Conservation (phyloP, 1,140 invertebrate species). For the Eurosta solidaginis region DNA sequence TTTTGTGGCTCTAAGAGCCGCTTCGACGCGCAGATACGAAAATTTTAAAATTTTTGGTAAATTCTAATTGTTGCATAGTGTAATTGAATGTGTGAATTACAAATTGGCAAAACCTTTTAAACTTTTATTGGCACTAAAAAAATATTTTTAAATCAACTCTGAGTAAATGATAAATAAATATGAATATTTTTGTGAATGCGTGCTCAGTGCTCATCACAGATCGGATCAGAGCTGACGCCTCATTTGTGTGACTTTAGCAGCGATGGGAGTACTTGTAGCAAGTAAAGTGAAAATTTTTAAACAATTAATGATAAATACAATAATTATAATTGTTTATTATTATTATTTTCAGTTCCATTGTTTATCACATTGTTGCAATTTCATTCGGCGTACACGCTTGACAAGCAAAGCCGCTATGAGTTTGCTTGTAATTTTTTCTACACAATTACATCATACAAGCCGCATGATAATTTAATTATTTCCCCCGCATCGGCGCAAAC, state of each 20-base stretch:
- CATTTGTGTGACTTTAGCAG: neutral
- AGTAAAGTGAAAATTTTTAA: neutral
- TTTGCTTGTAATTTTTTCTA: constrained; percentile 1
- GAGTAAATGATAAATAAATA: neutral
- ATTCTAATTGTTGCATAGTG: neutral
- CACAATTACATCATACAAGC: neutral
- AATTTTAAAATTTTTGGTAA: too few relatives aligned
- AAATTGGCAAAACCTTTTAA: neutral
- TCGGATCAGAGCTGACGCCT: neutral
- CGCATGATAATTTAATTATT: neutral
- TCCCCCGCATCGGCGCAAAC: neutral
- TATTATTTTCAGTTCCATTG: neutral
- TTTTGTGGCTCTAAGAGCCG: too few relatives aligned
- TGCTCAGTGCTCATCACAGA: neutral
- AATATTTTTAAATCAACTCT: neutral
- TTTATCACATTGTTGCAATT: neutral
- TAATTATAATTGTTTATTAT: neutral
- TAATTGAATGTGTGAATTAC: neutral
- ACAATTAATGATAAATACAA: neutral
- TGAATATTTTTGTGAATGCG: neutral
- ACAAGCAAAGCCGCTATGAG: neutral
- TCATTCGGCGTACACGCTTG: neutral
- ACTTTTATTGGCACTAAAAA: too few relatives aligned
- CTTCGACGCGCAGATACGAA: too few relatives aligned
- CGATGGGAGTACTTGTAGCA: neutral